These are phyloP conservation scores for Stenoptilia bipunctidactyla DNA, from an alignment of 2,888 invertebrate genomes.

Conservation along the genomic window DNA sequence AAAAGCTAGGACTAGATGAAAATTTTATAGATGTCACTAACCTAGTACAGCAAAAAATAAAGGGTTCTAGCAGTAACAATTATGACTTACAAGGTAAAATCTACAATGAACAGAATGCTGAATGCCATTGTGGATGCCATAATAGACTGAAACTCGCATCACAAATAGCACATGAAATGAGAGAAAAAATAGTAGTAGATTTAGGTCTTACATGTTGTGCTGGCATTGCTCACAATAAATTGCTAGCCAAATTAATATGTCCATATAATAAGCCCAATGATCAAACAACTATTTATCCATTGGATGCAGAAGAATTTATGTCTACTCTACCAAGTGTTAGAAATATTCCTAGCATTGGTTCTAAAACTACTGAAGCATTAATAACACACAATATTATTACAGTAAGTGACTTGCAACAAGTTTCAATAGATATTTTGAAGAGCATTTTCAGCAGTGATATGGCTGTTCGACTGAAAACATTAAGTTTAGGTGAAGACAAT, in stretches of 20 bases:
- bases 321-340: constrained; percentile 73
- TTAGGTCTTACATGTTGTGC: constrained; percentile 85
- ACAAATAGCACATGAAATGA: constrained; percentile 81
- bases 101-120: constrained; percentile 63
- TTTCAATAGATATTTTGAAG: constrained; percentile 68
- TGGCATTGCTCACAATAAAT: constrained; percentile 87
- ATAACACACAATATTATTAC: constrained; percentile 75
- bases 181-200: constrained; percentile 75
- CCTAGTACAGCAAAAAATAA: constrained; percentile 69
- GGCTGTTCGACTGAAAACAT: constrained; percentile 76
- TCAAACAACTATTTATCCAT: constrained; percentile 83
- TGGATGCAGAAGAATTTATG: constrained; percentile 75
- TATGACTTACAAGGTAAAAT: constrained; percentile 69
- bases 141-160: constrained; percentile 77
- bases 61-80: constrained; percentile 32
- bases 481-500: constrained; percentile 82
- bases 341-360: constrained; percentile 82
- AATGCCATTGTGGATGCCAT: constrained; percentile 83
- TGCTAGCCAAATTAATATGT: constrained; percentile 84
- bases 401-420: constrained; percentile 77
- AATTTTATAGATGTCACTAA: constrained; percentile 86
- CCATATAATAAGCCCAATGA: constrained; percentile 83
- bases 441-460: constrained; percentile 77
- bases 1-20: constrained; percentile 88
- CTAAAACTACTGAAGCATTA: constrained; percentile 76